A percentile compares a stretch with the other conserved stretches of the same genome.
These are phyloP conservation scores for Felis chaus DNA, from an alignment of 2,113 vertebrate species.

Conservation along the genomic window DNA sequence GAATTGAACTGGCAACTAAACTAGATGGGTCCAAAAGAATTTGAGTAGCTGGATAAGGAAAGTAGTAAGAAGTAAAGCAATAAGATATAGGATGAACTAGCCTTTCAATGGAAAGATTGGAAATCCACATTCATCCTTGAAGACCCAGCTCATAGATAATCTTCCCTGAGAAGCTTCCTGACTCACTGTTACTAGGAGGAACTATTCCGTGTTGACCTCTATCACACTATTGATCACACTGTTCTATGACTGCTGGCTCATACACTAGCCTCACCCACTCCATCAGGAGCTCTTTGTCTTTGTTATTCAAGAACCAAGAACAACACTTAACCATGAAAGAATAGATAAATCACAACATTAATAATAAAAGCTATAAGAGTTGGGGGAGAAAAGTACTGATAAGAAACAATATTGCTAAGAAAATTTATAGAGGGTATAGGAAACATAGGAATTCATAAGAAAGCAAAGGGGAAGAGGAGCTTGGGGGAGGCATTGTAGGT, in stretches of 20 bases:
- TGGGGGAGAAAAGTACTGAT: background rate
- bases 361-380: background rate
- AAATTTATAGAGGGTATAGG: background rate
- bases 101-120: background rate
- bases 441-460: background rate
- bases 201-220: background rate
- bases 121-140: background rate
- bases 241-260: background rate
- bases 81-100: background rate
- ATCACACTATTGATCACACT: background rate
- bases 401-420: background rate
- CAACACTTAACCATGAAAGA: background rate
- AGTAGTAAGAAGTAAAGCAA: background rate
- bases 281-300: background rate
- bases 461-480: background rate
- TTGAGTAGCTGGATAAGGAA: background rate
- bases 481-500: background rate
- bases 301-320: background rate
- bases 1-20: background rate
- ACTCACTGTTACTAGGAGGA: background rate
- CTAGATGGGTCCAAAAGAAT: background rate
- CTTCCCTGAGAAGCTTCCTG: background rate
- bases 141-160: background rate
- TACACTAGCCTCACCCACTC: too few species aligned
- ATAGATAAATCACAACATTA: background rate